Conservation (phyloP, 2,797 vertebrate genomes). For the Anas flavirostris region DNA sequence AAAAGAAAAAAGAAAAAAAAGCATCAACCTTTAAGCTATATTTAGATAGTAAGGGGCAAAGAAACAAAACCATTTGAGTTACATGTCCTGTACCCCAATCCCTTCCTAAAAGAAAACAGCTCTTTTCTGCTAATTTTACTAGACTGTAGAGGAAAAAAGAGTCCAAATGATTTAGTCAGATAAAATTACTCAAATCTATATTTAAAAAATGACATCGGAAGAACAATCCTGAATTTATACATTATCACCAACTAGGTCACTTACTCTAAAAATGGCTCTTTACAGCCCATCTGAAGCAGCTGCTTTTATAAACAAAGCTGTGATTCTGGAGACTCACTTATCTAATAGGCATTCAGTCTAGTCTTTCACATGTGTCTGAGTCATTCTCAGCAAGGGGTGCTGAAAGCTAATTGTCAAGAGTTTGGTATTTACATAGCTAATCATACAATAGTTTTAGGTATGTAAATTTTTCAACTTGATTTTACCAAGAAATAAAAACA, state of each 20-base stretch:
- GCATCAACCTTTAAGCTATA: neutral
- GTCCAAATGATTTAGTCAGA: neutral
- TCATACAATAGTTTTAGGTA: slow-evolving; percentile 5
- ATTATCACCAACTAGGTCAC: neutral
- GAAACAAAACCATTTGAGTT: neutral
- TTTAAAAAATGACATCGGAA: neutral
- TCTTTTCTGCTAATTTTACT: neutral
- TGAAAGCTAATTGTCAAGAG: slow-evolving; percentile 26
- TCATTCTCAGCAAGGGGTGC: neutral
- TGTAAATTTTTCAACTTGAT: slow-evolving; percentile 28
- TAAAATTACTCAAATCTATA: neutral
- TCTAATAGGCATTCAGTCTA: neutral
- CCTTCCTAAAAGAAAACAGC: neutral
- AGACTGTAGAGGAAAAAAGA: neutral
- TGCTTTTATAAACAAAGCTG: slow-evolving; percentile 32
- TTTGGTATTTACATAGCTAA: slow-evolving; percentile 23
- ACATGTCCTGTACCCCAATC: neutral
- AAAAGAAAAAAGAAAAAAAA: neutral
- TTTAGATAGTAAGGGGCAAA: neutral
- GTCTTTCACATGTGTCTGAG: neutral
- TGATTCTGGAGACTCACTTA: slow-evolving; percentile 2
- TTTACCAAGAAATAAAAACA: slow-evolving; percentile 40
- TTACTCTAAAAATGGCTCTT: slow-evolving; percentile 1
- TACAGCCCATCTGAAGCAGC: neutral
- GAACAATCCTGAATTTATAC: neutral